Base-by-base conservation (phyloP, 2,797 vertebrate genomes). In the Pempheris klunzingeri region DNA sequence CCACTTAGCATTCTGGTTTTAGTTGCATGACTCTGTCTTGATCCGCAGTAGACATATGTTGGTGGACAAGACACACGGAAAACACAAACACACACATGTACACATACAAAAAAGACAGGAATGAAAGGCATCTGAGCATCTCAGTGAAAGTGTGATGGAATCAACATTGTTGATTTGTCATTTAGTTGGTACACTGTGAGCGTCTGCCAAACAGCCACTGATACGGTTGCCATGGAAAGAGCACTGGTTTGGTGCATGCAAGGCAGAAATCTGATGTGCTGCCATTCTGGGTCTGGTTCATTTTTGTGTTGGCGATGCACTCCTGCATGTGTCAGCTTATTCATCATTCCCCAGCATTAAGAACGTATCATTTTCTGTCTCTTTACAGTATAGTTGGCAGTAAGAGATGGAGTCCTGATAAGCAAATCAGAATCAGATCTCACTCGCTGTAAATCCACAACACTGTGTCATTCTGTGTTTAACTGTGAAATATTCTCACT, bases 141-240 rank as follows among this genome's bases (percentile, higher is more conserved):
- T 86, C 70, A 13, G 68, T 66, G 70, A 78, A 89, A 77, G 76
- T 81, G 74, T 79, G 86, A 92, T 90, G 81, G 80, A 87, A 90
- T 89, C 85, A 80, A 43, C 77, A 38, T 36, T 82, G 81, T 80
- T 86, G 87, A 87, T 90, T 89, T 85, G 86, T 86, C 84, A 78
- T 89, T 87, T 81, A 84, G 87, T 88, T 46, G 78, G 83, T 79
- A 52, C 83, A 54, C 71, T 2, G 86, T 65, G 36, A 82, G 76
- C 58, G 60, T 65, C 91, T 88, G 89, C 88, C 91, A 90, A 88
- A 85, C 82, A 80, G 72, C 72, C 80, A 76, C 87, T 86, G 87
- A 91, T 91, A 89, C 32, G 74, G 90, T 92, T 92, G 89, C 91
- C 89, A 91, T 92, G 90, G 90, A 80, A 87, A 87, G 67, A 83